Base-by-base conservation (phyloP, 2,888 invertebrate species). In the Germaria angustata region DNA sequence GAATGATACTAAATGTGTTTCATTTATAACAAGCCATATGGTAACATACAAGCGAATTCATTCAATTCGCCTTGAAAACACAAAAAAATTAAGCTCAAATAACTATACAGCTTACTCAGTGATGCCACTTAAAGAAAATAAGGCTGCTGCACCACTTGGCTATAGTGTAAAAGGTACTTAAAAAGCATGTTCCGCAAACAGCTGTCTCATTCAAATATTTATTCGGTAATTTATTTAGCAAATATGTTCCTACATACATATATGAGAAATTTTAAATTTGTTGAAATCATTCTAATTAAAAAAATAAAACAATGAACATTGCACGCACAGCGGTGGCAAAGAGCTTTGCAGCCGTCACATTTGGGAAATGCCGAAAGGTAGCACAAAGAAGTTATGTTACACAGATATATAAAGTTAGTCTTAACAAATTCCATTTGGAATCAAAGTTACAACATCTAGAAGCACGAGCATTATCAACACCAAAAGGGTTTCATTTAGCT, bases 391-490 rank as follows among this genome's bases (percentile, higher is more conserved):
- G 61, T 55, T 65, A 76, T 20, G 28, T 36, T 24, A 36, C 34
- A 32, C 24, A 53, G 8, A 63, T 36, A 32, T 20, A 11, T 15
- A 44, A 57, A 53, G 24, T 28, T 11, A 66, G 49, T 34, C 9
- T 51, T 59, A 63, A 80, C 8, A 51, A 66, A 17, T 81, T 84
- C 39, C 80, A 85, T 39, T 69, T 86, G 15, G 81, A 85, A 51
- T 20, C 80, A 11, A 85, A 84, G 49, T 59, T 84, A 11, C 73
- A 84, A 34, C 34, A 75, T 75, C 41, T 76, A n/a, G 84, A 85
- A 75, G 20, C 69, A 0, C 69, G 78, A 13, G 66, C 59, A 3
- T 34, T 81, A 8, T 78, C 82, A 7, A 76, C 69, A 34, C 82
- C 82, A n/a, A 49, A 61, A 44, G 20, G 7, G 8, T 17, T 57